These are phyloP conservation scores for Oncorhynchus masou DNA, from an alignment of 2,113 vertebrate genomes.

Conservation along the genomic window DNA sequence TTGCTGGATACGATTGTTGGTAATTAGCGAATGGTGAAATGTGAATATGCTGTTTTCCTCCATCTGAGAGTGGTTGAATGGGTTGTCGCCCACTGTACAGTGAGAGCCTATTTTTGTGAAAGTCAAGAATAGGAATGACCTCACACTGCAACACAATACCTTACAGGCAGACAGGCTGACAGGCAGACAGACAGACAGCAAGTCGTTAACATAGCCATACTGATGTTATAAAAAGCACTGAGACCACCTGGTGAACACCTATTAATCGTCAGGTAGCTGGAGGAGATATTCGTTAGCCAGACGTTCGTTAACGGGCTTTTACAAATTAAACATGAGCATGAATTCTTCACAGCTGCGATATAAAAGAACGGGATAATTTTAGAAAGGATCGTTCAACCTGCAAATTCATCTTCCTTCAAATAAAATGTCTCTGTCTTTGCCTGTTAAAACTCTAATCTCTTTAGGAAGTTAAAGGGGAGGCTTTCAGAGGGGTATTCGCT, in stretches of 20 bases:
- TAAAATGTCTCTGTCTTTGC: slow-evolving; percentile 70
- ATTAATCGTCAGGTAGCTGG: slow-evolving; percentile 77
- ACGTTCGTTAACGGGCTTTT: slow-evolving; percentile 66
- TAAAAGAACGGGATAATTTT: slow-evolving; percentile 84
- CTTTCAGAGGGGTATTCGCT: background rate
- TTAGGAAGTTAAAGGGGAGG: slow-evolving; percentile 63
- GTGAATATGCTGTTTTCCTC: slow-evolving; percentile 65
- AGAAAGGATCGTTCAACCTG: slow-evolving; percentile 81
- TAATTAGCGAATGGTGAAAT: slow-evolving; percentile 64
- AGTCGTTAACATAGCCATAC: slow-evolving; percentile 66
- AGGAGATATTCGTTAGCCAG: slow-evolving; percentile 65
- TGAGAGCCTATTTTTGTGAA: slow-evolving; percentile 29
- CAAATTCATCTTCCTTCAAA: slow-evolving; percentile 75
- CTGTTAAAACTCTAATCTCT: slow-evolving; percentile 65
- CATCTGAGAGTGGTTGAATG: slow-evolving; percentile 39
- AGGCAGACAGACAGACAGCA: slow-evolving; percentile 17
- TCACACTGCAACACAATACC: slow-evolving; percentile 5
- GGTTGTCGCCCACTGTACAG: background rate
- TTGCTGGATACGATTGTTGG: slow-evolving; percentile 69
- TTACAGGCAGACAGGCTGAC: background rate
- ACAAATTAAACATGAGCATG: slow-evolving; percentile 81
- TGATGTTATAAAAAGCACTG: slow-evolving; percentile 73
- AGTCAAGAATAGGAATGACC: slow-evolving; percentile 39
- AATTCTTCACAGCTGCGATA: slow-evolving; percentile 76
- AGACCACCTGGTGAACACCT: slow-evolving; percentile 72